These are phyloP conservation scores for Anthoptus insignis DNA, from an alignment of 2,888 invertebrate species.

Conservation along the genomic window DNA sequence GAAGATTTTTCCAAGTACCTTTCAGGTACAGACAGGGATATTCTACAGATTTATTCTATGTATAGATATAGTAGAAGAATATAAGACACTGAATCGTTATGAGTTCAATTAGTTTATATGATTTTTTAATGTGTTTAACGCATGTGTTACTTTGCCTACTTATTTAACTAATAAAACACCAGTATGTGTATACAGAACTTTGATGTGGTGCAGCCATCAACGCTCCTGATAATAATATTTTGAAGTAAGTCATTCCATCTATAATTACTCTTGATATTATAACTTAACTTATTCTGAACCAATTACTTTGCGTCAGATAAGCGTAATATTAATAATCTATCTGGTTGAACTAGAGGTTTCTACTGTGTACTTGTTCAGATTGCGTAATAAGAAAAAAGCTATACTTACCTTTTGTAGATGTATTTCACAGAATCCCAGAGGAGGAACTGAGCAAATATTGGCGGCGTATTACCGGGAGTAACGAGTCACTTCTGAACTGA, in stretches of 20 bases:
- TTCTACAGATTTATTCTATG: no score
- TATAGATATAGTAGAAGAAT: no score
- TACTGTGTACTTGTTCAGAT: conserved; percentile 23
- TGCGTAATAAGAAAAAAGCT: conserved; percentile 25
- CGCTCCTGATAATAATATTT: neutral
- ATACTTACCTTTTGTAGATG: conserved; percentile 22
- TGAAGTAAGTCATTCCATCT: conserved; percentile 5
- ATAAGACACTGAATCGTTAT: no score
- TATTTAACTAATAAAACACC: no score
- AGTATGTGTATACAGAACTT: neutral
- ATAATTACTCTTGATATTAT: neutral
- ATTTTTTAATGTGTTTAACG: no score
- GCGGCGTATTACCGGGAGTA: conserved; percentile 74
- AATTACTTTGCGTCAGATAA: neutral
- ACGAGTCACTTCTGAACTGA: conserved; percentile 64
- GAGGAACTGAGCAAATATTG: conserved; percentile 77
- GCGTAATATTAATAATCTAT: neutral
- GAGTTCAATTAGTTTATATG: no score
- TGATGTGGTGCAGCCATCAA: neutral
- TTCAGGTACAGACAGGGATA: no score
- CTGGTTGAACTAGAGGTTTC: neutral
- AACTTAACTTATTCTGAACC: neutral
- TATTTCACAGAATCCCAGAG: conserved; percentile 53
- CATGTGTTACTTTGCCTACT: no score
- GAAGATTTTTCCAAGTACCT: no score